Evolutionary conservation across 2,888 invertebrate genomes (phyloP), one percentile per base, ranked within the genome.

Genomic region (Tanypteryx hageni): DNA sequence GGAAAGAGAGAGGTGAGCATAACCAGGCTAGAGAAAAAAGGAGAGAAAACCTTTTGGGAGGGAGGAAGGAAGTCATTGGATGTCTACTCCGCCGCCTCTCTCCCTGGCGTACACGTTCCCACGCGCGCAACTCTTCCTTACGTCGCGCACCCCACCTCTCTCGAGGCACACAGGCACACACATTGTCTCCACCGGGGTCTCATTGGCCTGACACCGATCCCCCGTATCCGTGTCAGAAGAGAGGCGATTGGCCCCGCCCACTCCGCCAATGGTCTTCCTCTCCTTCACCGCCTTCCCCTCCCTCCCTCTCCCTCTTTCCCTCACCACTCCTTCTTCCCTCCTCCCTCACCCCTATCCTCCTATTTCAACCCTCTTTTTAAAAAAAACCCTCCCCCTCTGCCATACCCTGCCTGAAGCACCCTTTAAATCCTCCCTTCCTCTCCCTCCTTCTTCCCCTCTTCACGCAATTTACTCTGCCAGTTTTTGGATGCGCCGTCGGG

Each of bases 131-230:
- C 44, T 44, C 44, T 44, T 44, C 44, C 44, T 44, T 64, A n/a
- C 64, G 64, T 64, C n/a, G 31, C 27, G 11, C 10, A 13, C 13
- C 82, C 82, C 31, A 22, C n/a, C 85, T 57, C 58, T 11, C 58
- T 27, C 76, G n/a, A n/a, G 11, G n/a, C 76, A n/a, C 76, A n/a
- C 64, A n/a, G n/a, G n/a, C 83, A 44, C 83, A 44, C 89, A 64
- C 14, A 31, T 68, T 58, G 61, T 61, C 59, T 61, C 44, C 64
- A 31, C 4, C 64, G 64, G 64, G 89, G 89, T 44, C 89, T 89
- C 89, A 89, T 89, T 89, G 89, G 89, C 89, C 64, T 89, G 89
- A 89, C 89, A 89, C 89, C 89, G 89, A 89, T 89, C 89, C 89
- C 64, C 89, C 89, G 64, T 89, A 89, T 89, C 89, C 89, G 64